These are phyloP conservation scores for Pheosia gnoma DNA, from an alignment of 2,888 invertebrate genomes.

Conservation along the genomic window DNA sequence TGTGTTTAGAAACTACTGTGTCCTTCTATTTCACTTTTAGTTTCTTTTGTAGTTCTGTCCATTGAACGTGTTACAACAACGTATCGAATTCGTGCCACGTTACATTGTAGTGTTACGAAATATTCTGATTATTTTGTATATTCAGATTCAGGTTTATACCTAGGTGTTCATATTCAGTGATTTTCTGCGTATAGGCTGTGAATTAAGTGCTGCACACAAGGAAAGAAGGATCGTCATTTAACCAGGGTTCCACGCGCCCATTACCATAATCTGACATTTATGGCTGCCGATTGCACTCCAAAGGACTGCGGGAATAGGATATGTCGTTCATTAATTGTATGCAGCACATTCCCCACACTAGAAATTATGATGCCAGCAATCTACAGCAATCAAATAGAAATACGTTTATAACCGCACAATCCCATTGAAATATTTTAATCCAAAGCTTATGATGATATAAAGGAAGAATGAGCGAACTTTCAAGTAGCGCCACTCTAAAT, in stretches of 20 bases:
- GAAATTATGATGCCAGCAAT: not conserved
- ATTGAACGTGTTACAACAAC: conserved; percentile 8
- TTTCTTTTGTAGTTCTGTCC: conserved; percentile 6
- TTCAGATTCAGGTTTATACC: not conserved
- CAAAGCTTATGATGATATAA: conserved; percentile 27
- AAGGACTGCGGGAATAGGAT: conserved; percentile 50
- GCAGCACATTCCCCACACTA: conserved; percentile 8
- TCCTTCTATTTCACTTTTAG: conserved; percentile 13
- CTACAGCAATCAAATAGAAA: not conserved
- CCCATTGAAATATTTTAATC: conserved; percentile 23
- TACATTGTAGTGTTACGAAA: conserved; percentile 4
- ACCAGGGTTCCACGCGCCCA: conserved; percentile 40
- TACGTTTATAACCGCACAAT: not conserved
- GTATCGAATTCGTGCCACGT: conserved; percentile 5
- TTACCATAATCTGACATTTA: conserved; percentile 61
- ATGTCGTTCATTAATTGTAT: conserved; percentile 49
- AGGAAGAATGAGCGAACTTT: conserved; percentile 50
- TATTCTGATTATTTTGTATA: conserved; percentile 4
- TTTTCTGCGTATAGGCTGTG: not conserved
- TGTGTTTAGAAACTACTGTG: conserved; percentile 21
- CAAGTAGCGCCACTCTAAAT: conserved; percentile 56
- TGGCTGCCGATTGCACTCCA: conserved; percentile 40
- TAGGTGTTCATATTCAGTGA: not conserved
- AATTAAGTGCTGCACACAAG: not conserved
- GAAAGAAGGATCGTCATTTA: conserved; percentile 22